Evolutionary conservation across 2,888 invertebrate genomes (phyloP).

Genomic region (Epinotia brunnichana): DNA sequence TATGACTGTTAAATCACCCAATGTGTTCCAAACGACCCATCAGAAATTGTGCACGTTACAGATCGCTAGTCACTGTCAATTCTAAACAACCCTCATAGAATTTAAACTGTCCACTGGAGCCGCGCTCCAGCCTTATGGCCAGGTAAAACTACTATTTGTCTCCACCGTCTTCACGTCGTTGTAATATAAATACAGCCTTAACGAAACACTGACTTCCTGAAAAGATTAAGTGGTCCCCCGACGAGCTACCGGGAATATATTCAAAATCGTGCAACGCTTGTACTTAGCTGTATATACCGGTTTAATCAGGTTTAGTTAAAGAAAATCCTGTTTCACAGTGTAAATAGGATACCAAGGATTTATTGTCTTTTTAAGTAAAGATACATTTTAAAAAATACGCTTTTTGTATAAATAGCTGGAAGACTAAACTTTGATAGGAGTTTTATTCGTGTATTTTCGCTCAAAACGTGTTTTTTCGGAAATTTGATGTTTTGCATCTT

Average conservation of each 20-base stretch:
- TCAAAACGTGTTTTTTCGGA: no score
- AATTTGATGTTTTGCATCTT: no score
- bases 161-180: conserved; percentile 34
- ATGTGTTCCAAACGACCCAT: no score
- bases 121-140: conserved; percentile 28
- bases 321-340: background rate
- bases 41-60: no score
- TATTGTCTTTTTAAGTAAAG: background rate
- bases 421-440: no score
- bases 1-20: no score
- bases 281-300: background rate
- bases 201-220: conserved; percentile 41
- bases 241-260: conserved; percentile 19
- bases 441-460: no score
- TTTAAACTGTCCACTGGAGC: background rate
- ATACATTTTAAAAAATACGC: background rate
- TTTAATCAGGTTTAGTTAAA: background rate
- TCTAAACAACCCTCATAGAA: background rate
- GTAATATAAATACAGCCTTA: conserved; percentile 44
- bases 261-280: conserved; percentile 12
- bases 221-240: conserved; percentile 46
- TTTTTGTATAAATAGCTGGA: no score
- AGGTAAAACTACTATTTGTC: conserved; percentile 39
- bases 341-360: background rate
- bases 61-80: background rate